Conservation (phyloP, 1,140 invertebrate genomes). For the Drosophila bocqueti region DNA sequence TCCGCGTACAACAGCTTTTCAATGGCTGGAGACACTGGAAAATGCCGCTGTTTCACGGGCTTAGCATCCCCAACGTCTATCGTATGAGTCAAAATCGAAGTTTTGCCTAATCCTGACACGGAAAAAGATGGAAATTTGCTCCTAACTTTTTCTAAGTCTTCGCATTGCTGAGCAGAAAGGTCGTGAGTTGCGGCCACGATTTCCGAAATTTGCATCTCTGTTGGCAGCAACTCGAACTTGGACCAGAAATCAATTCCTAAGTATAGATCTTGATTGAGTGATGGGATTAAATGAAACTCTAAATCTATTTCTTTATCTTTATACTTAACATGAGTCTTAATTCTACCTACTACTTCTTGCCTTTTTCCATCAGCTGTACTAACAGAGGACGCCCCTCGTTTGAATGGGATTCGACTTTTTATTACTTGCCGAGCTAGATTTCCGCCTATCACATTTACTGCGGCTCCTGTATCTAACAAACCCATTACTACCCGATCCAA, state of each 20-base stretch:
- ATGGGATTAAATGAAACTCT: not conserved
- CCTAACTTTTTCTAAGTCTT: not conserved
- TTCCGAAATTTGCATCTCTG: not conserved
- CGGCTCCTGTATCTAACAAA: not conserved
- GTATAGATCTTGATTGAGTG: not conserved
- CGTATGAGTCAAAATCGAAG: not conserved
- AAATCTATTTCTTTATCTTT: not conserved
- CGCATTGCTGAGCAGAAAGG: not conserved
- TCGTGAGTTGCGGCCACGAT: not conserved
- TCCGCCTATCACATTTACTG: not conserved
- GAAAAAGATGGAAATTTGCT: not conserved
- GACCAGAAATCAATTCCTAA: not conserved
- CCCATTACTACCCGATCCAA: not conserved
- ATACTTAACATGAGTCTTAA: not conserved
- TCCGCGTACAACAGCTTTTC: no score
- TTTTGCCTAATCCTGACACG: not conserved
- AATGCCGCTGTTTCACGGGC: conserved; percentile 2
- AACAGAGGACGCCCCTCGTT: not conserved
- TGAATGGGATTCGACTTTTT: not conserved
- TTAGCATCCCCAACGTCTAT: not conserved
- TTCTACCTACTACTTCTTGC: not conserved
- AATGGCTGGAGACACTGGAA: not conserved
- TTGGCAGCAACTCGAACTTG: not conserved
- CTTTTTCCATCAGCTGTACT: not conserved
- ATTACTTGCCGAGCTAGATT: not conserved